Evolutionary conservation across 2,888 invertebrate genomes (phyloP), one percentile per base, ranked within the genome.

Genomic region (Philonicus albiceps): DNA sequence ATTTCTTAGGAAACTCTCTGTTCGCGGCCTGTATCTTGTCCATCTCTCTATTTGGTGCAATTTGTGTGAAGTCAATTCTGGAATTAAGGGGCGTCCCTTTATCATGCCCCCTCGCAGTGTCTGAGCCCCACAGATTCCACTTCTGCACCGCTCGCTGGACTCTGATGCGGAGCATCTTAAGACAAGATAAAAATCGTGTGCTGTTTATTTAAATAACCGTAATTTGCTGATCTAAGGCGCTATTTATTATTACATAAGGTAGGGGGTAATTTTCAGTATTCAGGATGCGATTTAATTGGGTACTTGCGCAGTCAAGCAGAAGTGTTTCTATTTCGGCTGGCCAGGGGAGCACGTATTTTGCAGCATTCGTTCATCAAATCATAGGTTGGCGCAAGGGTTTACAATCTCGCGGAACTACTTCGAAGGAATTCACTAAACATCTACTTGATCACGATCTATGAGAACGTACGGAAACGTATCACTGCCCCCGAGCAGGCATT

Each of bases 121-220:
- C 16, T 43, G 40, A 43, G 40, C 13, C 40, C 40, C 40, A 16
- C 40, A 13, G 22, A 30, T 53, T 30, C 49, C 49, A 80, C 80
- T 80, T 49, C 80, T 80, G 73, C 40, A 73, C 30, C 37, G 40
- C 22, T 72, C 40, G 19, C 43, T 22, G 7, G 49, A 19, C 34
- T 37, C 37, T 30, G 74, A 74, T 73, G 37, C 30, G 85, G 37
- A 85, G 85, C 75, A 37, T 37, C 75, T 85, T 75, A 81, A 86
- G 84, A 81, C 75, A 83, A 73, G 87, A 90, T 89, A 90, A 90
- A 91, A 91, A 91, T 91, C 91, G 91, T 91, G 91, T 91, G 91
- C 91, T 91, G 90, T 91, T 91, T 91, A 91, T 91, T 91, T 91
- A 91, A 91, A 91, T 91, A 91, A 91, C 91, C 90, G 90, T 91